A percentile compares a stretch with the other conserved stretches of the same genome.
These are phyloP conservation scores for Erythrocercus mccallii DNA, from an alignment of 2,113 vertebrate genomes.

Conservation along the genomic window DNA sequence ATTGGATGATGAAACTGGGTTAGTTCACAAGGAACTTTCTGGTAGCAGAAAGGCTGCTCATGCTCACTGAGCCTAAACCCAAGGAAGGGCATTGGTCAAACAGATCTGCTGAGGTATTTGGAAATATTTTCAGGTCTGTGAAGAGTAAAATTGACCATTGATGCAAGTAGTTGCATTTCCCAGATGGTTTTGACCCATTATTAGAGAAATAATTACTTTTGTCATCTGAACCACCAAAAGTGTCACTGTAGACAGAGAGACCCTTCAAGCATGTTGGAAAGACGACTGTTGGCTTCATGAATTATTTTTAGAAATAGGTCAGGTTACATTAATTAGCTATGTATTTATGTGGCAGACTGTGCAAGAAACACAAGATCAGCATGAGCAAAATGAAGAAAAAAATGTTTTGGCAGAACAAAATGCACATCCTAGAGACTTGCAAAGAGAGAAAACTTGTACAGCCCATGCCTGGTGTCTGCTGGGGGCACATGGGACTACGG, in stretches of 20 bases:
- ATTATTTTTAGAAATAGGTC: neutral
- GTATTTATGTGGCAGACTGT: neutral
- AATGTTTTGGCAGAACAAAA: neutral
- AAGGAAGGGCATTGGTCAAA: neutral
- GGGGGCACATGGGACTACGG: accelerated
- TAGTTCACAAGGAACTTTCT: neutral
- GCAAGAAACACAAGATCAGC: neutral
- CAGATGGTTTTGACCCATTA: neutral
- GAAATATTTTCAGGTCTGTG: neutral
- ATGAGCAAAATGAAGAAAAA: neutral
- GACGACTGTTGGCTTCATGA: neutral
- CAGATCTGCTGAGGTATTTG: neutral
- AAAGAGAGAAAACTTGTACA: neutral
- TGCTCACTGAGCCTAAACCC: neutral
- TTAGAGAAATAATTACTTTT: neutral
- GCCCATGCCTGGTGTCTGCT: neutral
- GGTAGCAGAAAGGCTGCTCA: neutral
- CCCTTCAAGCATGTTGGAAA: neutral
- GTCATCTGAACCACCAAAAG: neutral
- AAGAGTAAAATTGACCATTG: neutral
- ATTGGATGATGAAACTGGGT: neutral
- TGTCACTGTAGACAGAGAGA: neutral
- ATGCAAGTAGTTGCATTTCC: neutral
- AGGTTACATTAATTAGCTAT: neutral
- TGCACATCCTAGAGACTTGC: neutral